Evolutionary conservation across 1,140 invertebrate genomes (phyloP).

Genomic region (Dysdera silvatica): DNA sequence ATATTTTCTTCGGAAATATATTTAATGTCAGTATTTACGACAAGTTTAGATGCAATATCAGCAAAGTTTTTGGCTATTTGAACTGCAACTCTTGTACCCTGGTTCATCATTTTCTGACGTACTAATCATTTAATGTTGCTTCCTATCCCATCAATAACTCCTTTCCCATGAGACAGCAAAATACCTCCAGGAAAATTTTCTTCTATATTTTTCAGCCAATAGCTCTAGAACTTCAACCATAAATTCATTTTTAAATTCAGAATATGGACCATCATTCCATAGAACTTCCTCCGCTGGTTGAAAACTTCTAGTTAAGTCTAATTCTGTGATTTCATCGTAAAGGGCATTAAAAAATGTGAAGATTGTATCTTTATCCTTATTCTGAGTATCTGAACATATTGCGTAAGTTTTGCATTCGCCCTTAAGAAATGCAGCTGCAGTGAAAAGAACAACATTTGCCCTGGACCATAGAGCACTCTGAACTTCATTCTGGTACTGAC

Average conservation of each 20-base stretch:
- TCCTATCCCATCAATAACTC: neutral
- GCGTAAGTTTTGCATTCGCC: neutral
- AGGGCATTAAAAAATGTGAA: neutral
- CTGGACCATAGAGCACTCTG: neutral
- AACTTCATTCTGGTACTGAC: neutral
- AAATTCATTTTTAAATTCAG: neutral
- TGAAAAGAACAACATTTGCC: neutral
- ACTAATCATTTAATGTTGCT: neutral
- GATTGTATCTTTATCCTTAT: neutral
- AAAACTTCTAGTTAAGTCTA: too few relatives aligned
- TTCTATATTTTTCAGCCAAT: neutral
- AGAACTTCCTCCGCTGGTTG: neutral
- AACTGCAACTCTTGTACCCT: neutral
- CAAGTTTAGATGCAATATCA: neutral
- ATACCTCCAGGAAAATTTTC: too few relatives aligned
- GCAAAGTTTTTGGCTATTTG: neutral
- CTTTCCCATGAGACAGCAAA: too few relatives aligned
- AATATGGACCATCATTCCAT: neutral
- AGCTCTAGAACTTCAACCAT: neutral
- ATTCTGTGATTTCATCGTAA: neutral
- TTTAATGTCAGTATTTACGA: too few relatives aligned
- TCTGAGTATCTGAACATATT: neutral
- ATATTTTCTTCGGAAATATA: too few relatives aligned
- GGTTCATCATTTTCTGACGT: neutral
- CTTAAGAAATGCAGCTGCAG: neutral